Evolutionary conservation across 2,888 invertebrate species (phyloP).

Genomic region (Antheraea yamamai): DNA sequence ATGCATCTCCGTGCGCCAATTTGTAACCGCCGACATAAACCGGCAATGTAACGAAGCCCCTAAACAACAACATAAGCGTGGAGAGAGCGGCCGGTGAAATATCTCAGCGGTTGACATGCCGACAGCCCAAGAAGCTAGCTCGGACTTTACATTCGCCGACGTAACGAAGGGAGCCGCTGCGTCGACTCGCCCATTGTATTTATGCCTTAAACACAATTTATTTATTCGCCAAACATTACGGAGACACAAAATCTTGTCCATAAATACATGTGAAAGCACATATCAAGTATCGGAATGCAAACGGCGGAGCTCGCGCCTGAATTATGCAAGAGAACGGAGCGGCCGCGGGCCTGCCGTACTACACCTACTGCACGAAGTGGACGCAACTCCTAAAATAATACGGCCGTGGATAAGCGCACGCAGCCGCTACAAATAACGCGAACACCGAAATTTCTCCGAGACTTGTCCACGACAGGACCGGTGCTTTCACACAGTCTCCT

Average conservation of each 20-base stretch:
- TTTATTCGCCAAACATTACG: constrained; percentile 82
- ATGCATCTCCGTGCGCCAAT: constrained; percentile 67
- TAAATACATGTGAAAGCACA: constrained; percentile 82
- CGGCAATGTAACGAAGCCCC: constrained; percentile 75
- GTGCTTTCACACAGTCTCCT: constrained; percentile 22
- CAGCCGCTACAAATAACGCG: constrained; percentile 49
- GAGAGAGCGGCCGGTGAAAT: constrained; percentile 56
- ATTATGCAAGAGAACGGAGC: constrained; percentile 78
- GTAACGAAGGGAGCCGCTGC: constrained; percentile 78
- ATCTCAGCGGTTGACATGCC: constrained; percentile 73
- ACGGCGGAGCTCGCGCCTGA: constrained; percentile 78
- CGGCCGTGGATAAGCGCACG: constrained; percentile 43
- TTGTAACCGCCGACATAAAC: constrained; percentile 77
- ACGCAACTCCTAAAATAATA: constrained; percentile 74
- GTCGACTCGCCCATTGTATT: constrained; percentile 78
- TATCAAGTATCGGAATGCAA: constrained; percentile 82
- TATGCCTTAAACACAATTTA: constrained; percentile 79
- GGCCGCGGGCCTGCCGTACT: constrained; percentile 68
- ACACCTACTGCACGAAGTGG: constrained; percentile 61
- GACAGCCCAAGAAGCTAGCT: constrained; percentile 70
- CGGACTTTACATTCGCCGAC: constrained; percentile 79
- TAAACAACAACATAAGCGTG: constrained; percentile 70
- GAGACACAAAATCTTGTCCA: constrained; percentile 82
- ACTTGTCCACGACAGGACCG: constrained; percentile 3
- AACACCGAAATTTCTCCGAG: constrained; percentile 43